Evolutionary conservation across 2,888 invertebrate genomes (phyloP), one percentile per base, ranked within the genome.

Genomic region (Drosophila neotestacea): DNA sequence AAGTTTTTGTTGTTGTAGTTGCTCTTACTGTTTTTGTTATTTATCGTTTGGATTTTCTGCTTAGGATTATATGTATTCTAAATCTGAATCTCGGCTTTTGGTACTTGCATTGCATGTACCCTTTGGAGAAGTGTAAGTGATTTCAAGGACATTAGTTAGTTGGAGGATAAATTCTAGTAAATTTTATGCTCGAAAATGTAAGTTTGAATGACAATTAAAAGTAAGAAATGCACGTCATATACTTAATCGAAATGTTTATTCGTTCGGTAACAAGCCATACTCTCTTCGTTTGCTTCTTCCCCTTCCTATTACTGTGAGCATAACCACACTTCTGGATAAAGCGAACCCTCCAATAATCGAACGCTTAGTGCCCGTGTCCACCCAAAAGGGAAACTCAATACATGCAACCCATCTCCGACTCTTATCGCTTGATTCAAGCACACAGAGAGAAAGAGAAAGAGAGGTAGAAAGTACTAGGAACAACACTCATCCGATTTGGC

Each of bases 401-500:
- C 55, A 52, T n/a, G 28, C 56, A 38, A 32, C 27, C 42, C 54
- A 46, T 46, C 44, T 36, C 32, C 34, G 39, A 13, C 68, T 38
- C 52, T 74, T 77, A 78, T 74, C 73, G 65, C 69, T 46, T 36
- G 10, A 51, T 46, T 38, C 32, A 62, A 63, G n/a, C 38, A 42
- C 48, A 51, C 36, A 55, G 47, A 10, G 47, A 16, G 16, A 4
- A 32, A 30, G 13, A 13, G 47, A 48, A 6, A 10, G 32, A 16
- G 11, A 22, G 48, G 10, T 6, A 36, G 10, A 44, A 76, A 54
- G 66, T 56, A 73, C 56, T 64, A 62, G 58, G 59, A 65, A 66
- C 69, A 81, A 68, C 67, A 79, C 78, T 88, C 89, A 85, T 80
- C 85, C 79, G 86, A 81, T 88, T 84, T 84, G 79, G 85, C 79